These are phyloP conservation scores for Neelides sp. DNA, from an alignment of 1,140 invertebrate species.

Conservation along the genomic window DNA sequence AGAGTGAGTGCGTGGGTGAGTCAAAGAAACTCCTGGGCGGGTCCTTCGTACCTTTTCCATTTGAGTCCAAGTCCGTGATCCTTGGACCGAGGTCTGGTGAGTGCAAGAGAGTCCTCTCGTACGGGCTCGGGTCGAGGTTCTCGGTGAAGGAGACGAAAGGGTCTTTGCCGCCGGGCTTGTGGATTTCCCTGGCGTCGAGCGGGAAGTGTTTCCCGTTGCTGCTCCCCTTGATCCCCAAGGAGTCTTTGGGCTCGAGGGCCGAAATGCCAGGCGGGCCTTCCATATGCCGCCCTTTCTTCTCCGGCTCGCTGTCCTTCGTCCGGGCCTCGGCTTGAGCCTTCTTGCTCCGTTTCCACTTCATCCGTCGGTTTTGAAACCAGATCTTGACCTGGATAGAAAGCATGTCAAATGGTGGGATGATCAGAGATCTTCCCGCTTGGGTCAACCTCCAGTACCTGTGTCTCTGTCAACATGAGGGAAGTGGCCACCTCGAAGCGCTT, in stretches of 20 bases:
- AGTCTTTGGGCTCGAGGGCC: background rate
- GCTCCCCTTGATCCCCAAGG: no score
- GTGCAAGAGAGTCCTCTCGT: no score
- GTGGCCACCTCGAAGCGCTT: slow-evolving; percentile 98
- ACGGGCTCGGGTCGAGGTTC: background rate
- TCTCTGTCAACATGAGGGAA: slow-evolving; percentile 92
- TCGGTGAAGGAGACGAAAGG: background rate
- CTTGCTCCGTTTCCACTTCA: slow-evolving; percentile 93
- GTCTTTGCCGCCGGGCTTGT: slow-evolving; percentile 1
- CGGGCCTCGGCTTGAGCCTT: slow-evolving; percentile 72
- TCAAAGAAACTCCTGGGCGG: no score
- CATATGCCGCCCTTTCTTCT: background rate
- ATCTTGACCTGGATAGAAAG: slow-evolving; percentile 65
- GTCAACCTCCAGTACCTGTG: slow-evolving; percentile 60
- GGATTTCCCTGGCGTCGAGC: background rate
- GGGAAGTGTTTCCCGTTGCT: background rate
- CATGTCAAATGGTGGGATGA: background rate
- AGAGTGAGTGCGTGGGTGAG: no score
- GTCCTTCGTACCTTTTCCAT: no score
- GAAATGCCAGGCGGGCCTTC: background rate
- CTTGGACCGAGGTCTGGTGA: no score
- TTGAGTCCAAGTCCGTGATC: no score
- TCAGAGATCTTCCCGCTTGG: background rate
- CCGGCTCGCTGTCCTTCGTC: slow-evolving; percentile 32
- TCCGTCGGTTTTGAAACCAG: slow-evolving; percentile 88